Evolutionary conservation across 2,888 invertebrate genomes (phyloP).

Genomic region (Mamestra brassicae): DNA sequence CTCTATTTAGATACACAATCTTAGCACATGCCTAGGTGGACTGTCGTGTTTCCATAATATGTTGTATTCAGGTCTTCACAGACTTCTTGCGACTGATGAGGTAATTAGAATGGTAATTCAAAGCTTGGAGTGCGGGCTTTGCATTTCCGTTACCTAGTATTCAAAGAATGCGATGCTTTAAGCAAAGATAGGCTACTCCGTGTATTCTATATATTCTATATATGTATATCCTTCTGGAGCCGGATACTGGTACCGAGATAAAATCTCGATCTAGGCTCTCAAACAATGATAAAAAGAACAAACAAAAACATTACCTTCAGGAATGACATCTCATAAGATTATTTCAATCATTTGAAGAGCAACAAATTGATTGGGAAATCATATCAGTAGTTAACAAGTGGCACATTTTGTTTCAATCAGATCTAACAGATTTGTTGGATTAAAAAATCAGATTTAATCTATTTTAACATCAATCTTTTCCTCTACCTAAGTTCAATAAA

Average conservation of each 20-base stretch:
- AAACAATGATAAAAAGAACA: constrained; percentile 11
- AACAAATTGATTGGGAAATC: constrained; percentile 14
- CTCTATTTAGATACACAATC: not conserved
- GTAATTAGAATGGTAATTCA: constrained; percentile 29
- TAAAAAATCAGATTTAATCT: constrained; percentile 18
- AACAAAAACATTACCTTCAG: constrained; percentile 12
- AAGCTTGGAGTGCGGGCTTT: constrained; percentile 4
- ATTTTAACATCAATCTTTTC: constrained; percentile 25
- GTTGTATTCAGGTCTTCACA: constrained; percentile 19
- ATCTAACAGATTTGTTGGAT: constrained; percentile 13
- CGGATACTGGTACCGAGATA: not conserved
- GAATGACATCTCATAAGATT: constrained; percentile 17
- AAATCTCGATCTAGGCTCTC: constrained; percentile 7
- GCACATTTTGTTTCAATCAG: constrained; percentile 25
- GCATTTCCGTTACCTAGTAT: constrained; percentile 17
- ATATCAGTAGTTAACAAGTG: constrained; percentile 37
- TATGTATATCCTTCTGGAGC: no score
- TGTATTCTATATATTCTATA: no score
- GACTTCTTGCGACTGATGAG: not conserved
- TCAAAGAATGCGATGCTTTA: not conserved
- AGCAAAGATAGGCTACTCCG: not conserved
- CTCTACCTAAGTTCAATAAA: constrained; percentile 29
- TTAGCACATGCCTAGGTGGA: constrained; percentile 1
- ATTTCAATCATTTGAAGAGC: constrained; percentile 34
- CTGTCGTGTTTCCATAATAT: not conserved